Evolutionary conservation across 1,140 invertebrate species (phyloP).

Genomic region (Megalopta genalis): DNA sequence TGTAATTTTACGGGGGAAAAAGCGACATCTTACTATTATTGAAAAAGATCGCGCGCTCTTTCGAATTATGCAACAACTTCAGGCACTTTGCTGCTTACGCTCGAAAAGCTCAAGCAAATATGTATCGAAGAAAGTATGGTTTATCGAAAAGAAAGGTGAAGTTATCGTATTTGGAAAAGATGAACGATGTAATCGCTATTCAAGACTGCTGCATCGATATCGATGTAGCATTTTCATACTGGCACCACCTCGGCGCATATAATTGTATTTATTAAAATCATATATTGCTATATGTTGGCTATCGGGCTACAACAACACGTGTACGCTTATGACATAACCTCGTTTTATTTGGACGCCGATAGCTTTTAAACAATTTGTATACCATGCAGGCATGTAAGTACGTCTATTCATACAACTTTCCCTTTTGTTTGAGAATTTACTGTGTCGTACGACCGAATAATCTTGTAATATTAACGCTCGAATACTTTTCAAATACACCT

Average conservation of each 20-base stretch:
- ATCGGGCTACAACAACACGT: not conserved
- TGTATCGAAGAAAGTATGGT: too few species aligned
- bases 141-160: not conserved
- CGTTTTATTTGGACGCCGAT: not conserved
- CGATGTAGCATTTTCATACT: not conserved
- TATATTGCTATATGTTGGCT: slow-evolving; percentile 17
- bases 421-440: too few species aligned
- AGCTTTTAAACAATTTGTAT: not conserved
- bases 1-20: not conserved
- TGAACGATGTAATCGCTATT: not conserved
- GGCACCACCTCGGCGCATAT: not conserved
- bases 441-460: too few species aligned
- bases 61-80: not conserved
- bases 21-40: not conserved
- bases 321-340: not conserved
- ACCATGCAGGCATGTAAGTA: too few species aligned
- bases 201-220: not conserved
- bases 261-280: not conserved
- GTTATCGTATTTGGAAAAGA: not conserved
- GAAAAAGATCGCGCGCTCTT: not conserved
- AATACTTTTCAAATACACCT: not conserved
- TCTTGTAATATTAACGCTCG: too few species aligned
- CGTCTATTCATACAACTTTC: not conserved
- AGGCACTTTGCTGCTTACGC: not conserved
- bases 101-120: not conserved